Percentiles rank a stretch among this genome's conserved stretches.
Conservation (phyloP, 2,888 invertebrate species). For the Drosophila meridionalis region DNA sequence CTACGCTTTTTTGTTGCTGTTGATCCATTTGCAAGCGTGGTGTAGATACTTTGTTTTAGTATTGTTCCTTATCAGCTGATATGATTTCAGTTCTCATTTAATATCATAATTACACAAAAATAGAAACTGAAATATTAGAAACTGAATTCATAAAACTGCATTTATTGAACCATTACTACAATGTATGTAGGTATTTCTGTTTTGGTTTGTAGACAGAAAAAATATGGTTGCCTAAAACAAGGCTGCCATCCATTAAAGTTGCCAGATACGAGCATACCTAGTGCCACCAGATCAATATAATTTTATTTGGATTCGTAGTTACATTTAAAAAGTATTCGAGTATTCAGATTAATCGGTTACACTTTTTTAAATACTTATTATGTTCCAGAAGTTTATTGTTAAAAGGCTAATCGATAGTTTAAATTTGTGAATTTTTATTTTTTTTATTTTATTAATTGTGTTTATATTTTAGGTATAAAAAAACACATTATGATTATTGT, state of each 20-base stretch:
- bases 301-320: background rate
- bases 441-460: background rate
- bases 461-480: background rate
- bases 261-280: conserved; percentile 17
- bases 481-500: background rate
- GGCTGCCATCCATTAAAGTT: conserved; percentile 38
- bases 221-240: conserved; percentile 66
- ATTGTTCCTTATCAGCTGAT: conserved; percentile 38
- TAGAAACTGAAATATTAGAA: conserved; percentile 44
- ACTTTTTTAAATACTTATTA: background rate
- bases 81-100: conserved; percentile 38
- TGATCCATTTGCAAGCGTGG: conserved; percentile 79
- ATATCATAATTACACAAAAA: conserved; percentile 55
- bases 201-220: conserved; percentile 70
- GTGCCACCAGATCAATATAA: conserved; percentile 11
- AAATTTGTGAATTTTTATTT: too few relatives aligned
- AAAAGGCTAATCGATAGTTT: background rate
- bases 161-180: conserved; percentile 49
- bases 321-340: background rate
- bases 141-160: conserved; percentile 39
- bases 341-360: background rate
- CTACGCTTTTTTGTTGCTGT: conserved; percentile 75
- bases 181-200: conserved; percentile 48
- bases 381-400: too few relatives aligned
- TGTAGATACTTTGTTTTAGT: conserved; percentile 45